Evolutionary conservation across 2,113 vertebrate species (phyloP).

Genomic region (Esox niger): DNA sequence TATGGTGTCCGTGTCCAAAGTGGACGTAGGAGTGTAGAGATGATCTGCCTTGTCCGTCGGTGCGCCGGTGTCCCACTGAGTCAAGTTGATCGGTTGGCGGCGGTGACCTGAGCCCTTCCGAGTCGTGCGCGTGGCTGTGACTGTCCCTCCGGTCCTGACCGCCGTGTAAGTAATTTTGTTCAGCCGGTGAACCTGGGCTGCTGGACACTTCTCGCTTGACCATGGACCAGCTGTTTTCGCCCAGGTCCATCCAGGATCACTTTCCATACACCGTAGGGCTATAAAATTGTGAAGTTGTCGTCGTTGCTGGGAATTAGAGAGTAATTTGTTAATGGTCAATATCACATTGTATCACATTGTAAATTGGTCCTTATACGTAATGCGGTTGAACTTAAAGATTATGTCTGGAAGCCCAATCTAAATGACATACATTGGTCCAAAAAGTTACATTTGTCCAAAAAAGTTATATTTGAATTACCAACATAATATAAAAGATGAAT

Average conservation of each 20-base stretch:
- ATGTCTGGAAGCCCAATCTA: too few relatives aligned
- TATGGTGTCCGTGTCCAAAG: conserved; percentile 69
- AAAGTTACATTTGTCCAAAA: too few relatives aligned
- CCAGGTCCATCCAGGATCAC: conserved; percentile 95
- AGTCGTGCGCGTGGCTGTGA: conserved; percentile 37
- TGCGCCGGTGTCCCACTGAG: conserved; percentile 66
- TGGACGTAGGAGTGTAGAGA: conserved; percentile 79
- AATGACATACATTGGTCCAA: too few relatives aligned
- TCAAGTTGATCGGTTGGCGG: conserved; percentile 66
- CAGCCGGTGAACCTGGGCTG: conserved; percentile 76
- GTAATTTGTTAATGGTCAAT: neutral
- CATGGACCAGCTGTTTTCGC: conserved; percentile 90
- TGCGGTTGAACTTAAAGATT: too few relatives aligned
- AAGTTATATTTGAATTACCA: too few relatives aligned
- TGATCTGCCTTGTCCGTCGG: conserved; percentile 69
- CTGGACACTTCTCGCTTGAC: conserved; percentile 86
- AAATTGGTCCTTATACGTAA: neutral
- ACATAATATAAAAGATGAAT: too few relatives aligned
- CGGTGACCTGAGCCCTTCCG: conserved; percentile 74
- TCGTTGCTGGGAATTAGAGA: conserved; percentile 54
- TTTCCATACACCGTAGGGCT: conserved; percentile 66
- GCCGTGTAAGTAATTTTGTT: conserved; percentile 72
- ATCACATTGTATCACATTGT: neutral
- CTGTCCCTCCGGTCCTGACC: conserved; percentile 74
- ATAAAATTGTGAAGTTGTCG: conserved; percentile 61